A percentile compares a stretch with the other conserved stretches of the same genome.
Conservation (phyloP, 2,797 vertebrate species). For the Simalia tracyae region DNA sequence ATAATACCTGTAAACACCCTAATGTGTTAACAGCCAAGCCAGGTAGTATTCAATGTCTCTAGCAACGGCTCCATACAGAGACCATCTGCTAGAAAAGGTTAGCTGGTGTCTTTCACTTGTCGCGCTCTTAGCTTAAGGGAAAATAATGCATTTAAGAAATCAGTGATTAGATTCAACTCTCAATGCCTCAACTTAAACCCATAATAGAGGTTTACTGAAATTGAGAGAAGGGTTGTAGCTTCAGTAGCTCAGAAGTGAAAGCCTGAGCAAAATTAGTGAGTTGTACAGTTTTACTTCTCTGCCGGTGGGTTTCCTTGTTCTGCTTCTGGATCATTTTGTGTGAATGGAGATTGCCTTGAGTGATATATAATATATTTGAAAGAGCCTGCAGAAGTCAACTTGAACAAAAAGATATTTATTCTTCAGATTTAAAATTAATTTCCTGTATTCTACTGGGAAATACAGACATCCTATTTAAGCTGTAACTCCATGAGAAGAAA, state of each 20-base stretch:
- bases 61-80: slow-evolving; percentile 62
- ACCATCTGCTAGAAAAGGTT: slow-evolving; percentile 69
- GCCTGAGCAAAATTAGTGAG: background rate
- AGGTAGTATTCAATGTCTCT: slow-evolving; percentile 59
- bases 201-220: slow-evolving; percentile 42
- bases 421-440: slow-evolving; percentile 80
- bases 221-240: background rate
- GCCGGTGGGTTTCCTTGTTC: slow-evolving; percentile 53
- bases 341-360: slow-evolving; percentile 62
- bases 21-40: slow-evolving; percentile 71
- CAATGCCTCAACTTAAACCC: slow-evolving; percentile 34
- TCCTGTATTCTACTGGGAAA: slow-evolving; percentile 72
- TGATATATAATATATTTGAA: slow-evolving; percentile 69
- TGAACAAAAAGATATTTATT: slow-evolving; percentile 74
- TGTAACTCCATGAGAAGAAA: slow-evolving; percentile 70
- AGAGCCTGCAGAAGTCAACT: slow-evolving; percentile 70
- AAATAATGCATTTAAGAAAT: slow-evolving; percentile 57
- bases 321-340: slow-evolving; percentile 67
- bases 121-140: slow-evolving; percentile 59
- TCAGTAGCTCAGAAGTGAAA: slow-evolving; percentile 13
- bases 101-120: slow-evolving; percentile 61
- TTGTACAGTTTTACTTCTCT: slow-evolving; percentile 7
- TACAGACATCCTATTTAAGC: slow-evolving; percentile 69
- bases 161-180: slow-evolving; percentile 42
- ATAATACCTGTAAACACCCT: slow-evolving; percentile 71